phyloP scores from a whole-genome alignment of 2,113 vertebrate species.

The Porphyrio hochstetteri region DNA sequence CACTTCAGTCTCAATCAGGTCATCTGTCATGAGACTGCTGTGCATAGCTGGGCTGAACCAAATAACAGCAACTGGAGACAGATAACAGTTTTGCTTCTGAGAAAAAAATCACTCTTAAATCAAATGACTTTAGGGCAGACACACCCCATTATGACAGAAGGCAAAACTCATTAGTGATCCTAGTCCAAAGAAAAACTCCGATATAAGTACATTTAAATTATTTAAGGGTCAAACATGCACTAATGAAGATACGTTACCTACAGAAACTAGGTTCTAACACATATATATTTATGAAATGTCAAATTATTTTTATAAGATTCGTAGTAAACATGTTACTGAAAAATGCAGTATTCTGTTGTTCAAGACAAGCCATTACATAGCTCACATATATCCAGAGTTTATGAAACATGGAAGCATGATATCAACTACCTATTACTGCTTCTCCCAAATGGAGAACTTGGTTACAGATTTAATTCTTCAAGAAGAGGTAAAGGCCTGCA shows the following conservation, averaged over 20 bases:
- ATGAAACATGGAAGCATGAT: not conserved
- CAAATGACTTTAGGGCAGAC: not conserved
- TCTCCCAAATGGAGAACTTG: not conserved
- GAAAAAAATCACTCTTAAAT: not conserved
- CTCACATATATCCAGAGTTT: not conserved
- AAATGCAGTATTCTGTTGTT: not conserved
- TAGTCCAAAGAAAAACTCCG: not conserved
- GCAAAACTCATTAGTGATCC: not conserved
- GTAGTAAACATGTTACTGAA: not conserved
- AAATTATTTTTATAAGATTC: not conserved
- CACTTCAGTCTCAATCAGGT: not conserved
- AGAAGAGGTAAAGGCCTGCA: not conserved
- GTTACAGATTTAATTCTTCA: not conserved
- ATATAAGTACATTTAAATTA: not conserved
- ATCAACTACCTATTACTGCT: not conserved
- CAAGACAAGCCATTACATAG: not conserved
- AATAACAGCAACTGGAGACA: not conserved
- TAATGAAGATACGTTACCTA: not conserved
- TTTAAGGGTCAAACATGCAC: not conserved
- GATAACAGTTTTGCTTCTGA: not conserved
- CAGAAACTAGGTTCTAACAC: not conserved
- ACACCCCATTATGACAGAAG: rapidly evolving
- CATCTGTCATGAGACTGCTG: not conserved
- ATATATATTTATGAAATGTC: not conserved
- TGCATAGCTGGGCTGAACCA: not conserved